Conservation (phyloP, 2,888 invertebrate species). For the Lasioglossum marginatum region DNA sequence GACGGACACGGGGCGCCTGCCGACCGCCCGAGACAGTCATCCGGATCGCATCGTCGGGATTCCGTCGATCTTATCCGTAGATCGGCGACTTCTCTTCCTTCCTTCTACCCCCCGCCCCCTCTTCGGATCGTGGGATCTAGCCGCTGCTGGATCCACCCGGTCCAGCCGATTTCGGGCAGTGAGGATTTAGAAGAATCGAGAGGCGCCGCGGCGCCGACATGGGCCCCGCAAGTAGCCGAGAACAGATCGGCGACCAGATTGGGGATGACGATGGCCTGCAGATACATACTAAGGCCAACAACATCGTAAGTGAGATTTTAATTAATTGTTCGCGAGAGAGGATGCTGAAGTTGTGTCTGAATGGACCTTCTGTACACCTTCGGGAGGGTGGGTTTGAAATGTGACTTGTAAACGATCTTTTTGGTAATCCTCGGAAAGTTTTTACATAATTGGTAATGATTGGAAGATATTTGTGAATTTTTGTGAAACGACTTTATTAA, state of each 20-base stretch:
- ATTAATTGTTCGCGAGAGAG: neutral
- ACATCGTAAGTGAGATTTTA: conserved; percentile 74
- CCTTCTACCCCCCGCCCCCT: neutral
- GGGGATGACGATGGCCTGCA: conserved; percentile 82
- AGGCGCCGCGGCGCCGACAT: conserved; percentile 75
- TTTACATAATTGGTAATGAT: neutral
- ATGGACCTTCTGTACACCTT: neutral
- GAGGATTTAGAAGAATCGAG: conserved; percentile 30
- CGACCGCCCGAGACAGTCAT: conserved; percentile 55
- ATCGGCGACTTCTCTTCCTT: neutral
- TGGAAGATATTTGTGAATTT: neutral
- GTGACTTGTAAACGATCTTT: neutral
- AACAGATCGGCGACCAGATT: conserved; percentile 81
- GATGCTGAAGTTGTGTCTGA: neutral
- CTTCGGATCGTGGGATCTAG: neutral
- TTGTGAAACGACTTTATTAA: neutral
- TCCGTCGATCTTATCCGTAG: conserved; percentile 37
- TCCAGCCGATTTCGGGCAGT: conserved; percentile 33
- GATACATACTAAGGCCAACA: conserved; percentile 76
- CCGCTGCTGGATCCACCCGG: neutral
- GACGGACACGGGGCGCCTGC: conserved; percentile 41
- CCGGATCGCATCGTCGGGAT: conserved; percentile 43
- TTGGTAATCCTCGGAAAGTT: neutral
- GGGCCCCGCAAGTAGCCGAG: conserved; percentile 82
- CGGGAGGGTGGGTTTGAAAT: neutral